phyloP scores from a whole-genome alignment of 2,797 vertebrate species.

The Steatocranus sp. region DNA sequence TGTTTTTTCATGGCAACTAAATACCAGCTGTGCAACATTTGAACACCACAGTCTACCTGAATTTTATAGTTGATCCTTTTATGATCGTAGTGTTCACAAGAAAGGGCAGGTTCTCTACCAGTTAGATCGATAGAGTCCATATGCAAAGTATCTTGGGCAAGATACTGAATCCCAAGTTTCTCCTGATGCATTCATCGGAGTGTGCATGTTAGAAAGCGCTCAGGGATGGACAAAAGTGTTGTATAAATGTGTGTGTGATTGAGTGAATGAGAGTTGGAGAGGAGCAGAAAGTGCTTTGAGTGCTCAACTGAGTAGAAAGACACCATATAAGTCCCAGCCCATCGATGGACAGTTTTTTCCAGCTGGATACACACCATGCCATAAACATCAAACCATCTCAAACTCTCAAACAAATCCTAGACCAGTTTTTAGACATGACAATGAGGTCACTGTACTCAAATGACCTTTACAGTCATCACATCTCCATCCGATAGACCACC shows the following conservation, averaged over 20 bases:
- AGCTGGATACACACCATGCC: not conserved
- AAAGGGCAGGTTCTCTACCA: not conserved
- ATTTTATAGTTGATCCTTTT: not conserved
- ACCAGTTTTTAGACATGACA: not conserved
- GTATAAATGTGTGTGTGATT: not conserved
- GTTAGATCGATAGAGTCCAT: not conserved
- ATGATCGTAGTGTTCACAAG: not conserved
- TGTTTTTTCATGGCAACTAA: not conserved
- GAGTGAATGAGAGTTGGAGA: not conserved
- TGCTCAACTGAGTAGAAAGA: not conserved
- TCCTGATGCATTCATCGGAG: not conserved
- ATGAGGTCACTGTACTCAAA: not conserved
- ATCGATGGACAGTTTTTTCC: not conserved
- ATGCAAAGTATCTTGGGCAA: not conserved
- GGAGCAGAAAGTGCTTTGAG: not conserved
- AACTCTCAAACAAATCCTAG: not conserved
- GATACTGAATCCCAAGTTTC: not conserved
- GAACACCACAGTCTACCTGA: not conserved
- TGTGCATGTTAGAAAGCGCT: not conserved
- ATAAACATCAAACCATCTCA: not conserved
- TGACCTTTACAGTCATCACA: not conserved
- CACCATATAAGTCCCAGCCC: not conserved
- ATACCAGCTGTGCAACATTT: not conserved
- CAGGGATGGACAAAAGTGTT: not conserved
- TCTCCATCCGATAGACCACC: not conserved